These are phyloP conservation scores for Eubucco bourcierii DNA, from an alignment of 2,113 vertebrate genomes.

Conservation along the genomic window DNA sequence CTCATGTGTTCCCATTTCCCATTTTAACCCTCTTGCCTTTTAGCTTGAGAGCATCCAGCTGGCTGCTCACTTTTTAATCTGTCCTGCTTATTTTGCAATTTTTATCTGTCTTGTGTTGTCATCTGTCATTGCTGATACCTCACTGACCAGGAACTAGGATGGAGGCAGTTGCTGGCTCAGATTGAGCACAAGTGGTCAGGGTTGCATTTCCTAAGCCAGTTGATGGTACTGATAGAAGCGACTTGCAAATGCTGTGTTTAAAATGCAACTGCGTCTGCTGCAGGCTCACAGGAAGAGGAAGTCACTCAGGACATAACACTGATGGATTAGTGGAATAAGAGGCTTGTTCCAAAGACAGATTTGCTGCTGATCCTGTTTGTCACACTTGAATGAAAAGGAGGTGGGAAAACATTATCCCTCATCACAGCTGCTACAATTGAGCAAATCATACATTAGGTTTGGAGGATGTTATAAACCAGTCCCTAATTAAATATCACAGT, in stretches of 20 bases:
- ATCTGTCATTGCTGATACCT: neutral
- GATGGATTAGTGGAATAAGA: constrained; percentile 50
- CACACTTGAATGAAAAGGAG: constrained; percentile 3
- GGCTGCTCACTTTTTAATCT: neutral
- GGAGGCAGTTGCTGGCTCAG: neutral
- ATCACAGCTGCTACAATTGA: neutral
- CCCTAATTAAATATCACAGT: neutral
- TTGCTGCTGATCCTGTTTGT: constrained; percentile 39
- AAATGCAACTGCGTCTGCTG: neutral
- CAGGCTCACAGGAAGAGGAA: constrained; percentile 3
- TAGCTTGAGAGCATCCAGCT: neutral
- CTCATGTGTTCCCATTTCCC: neutral
- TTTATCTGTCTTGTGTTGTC: neutral
- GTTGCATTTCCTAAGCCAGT: neutral
- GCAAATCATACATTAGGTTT: neutral
- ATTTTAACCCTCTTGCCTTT: neutral
- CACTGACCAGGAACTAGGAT: neutral
- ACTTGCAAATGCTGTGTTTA: neutral
- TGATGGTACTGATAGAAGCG: neutral
- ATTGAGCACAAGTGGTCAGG: neutral
- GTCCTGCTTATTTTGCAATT: neutral
- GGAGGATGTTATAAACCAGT: neutral
- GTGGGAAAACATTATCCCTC: constrained; percentile 10
- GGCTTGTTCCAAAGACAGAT: constrained; percentile 32
- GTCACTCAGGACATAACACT: neutral